Evolutionary conservation across 2,888 invertebrate species (phyloP).

Genomic region (Sesia bembeciformis): DNA sequence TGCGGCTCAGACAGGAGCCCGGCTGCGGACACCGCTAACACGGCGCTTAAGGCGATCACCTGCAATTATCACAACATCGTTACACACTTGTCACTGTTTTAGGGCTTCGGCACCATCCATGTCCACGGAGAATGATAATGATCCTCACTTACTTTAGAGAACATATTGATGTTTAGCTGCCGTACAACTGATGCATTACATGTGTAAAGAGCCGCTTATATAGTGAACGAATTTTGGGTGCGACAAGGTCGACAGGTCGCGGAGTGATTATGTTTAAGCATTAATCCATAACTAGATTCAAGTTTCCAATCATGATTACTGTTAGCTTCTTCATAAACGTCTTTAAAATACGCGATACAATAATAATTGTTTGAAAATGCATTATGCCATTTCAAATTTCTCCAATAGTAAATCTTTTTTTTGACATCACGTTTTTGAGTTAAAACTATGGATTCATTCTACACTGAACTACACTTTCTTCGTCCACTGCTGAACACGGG

Average conservation of each 20-base stretch:
- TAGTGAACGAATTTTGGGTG: conserved; percentile 42
- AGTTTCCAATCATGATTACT: too few relatives aligned
- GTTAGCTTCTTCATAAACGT: too few relatives aligned
- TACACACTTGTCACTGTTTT: not conserved
- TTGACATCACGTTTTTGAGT: not conserved
- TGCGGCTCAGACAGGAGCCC: conserved; percentile 51
- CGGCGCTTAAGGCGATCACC: conserved; percentile 46
- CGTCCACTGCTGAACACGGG: too few relatives aligned
- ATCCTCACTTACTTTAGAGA: conserved; percentile 47
- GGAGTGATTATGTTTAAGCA: conserved; percentile 10
- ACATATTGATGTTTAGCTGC: conserved; percentile 40
- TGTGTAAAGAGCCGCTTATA: conserved; percentile 36
- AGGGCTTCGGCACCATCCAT: not conserved
- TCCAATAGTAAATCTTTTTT: not conserved
- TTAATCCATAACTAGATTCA: too few relatives aligned
- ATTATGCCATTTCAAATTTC: too few relatives aligned
- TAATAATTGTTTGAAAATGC: too few relatives aligned
- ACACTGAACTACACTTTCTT: not conserved
- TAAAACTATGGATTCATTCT: not conserved
- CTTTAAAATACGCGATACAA: too few relatives aligned
- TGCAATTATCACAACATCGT: conserved; percentile 17
- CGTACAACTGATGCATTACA: conserved; percentile 41
- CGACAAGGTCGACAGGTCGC: conserved; percentile 56
- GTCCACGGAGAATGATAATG: not conserved
- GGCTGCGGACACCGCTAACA: conserved; percentile 52